Percentiles rank a stretch among this genome's conserved stretches.
Evolutionary conservation across 2,113 vertebrate species (phyloP).

Genomic region (Panthera tigris): DNA sequence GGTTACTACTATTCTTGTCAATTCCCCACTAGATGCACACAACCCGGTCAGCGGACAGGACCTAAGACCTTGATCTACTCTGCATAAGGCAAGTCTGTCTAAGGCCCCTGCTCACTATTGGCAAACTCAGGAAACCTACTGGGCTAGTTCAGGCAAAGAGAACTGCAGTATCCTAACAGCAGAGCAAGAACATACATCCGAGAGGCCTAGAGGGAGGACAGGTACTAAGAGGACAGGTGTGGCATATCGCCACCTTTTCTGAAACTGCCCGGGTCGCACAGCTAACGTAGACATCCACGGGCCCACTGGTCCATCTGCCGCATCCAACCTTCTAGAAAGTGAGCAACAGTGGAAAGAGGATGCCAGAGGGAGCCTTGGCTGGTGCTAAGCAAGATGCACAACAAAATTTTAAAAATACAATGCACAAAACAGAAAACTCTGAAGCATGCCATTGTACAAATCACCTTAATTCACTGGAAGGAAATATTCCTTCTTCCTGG

Average conservation of each 20-base stretch:
- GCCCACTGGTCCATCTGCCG: background rate
- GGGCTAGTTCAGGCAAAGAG: background rate
- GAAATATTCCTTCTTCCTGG: background rate
- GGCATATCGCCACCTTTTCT: background rate
- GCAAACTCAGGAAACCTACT: background rate
- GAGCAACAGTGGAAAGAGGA: background rate
- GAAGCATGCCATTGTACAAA: background rate
- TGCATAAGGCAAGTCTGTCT: background rate
- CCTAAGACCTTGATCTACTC: background rate
- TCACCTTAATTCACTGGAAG: background rate
- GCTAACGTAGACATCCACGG: background rate
- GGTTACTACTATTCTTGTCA: background rate
- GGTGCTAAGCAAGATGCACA: background rate
- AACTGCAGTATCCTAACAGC: background rate
- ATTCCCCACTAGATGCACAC: background rate
- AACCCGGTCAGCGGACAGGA: background rate
- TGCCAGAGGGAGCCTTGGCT: background rate
- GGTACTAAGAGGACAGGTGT: background rate
- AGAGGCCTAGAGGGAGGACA: background rate
- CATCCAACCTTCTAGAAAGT: background rate
- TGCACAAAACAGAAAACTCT: background rate
- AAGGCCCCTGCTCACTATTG: background rate
- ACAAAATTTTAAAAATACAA: background rate
- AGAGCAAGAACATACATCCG: background rate
- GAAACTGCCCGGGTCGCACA: background rate